These are phyloP conservation scores for Brienomyrus brachyistius DNA, from an alignment of 2,113 vertebrate species.

Conservation along the genomic window DNA sequence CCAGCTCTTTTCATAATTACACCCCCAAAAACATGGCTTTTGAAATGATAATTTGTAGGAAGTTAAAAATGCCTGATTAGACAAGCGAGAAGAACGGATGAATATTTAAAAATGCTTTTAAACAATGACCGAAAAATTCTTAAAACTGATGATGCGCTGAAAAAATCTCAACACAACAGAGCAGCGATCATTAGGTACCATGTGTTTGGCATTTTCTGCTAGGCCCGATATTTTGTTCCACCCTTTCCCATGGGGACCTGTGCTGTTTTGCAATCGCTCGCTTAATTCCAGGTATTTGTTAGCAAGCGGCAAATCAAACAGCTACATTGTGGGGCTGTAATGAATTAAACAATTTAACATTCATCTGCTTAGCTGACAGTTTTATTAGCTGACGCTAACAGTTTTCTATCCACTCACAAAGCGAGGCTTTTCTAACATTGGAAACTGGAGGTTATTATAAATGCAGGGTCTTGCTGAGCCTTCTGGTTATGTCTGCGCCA, in stretches of 20 bases:
- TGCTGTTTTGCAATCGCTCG: background rate
- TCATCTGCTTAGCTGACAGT: background rate
- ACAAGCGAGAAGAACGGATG: background rate
- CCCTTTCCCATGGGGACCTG: background rate
- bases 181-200: background rate
- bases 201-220: background rate
- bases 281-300: background rate
- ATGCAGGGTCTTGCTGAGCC: background rate
- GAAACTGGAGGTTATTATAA: background rate
- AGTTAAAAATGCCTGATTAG: background rate
- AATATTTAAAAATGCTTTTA: background rate
- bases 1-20: background rate
- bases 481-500: background rate
- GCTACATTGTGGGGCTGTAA: background rate
- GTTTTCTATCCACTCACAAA: background rate
- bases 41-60: background rate
- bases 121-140: background rate
- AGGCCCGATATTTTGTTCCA: background rate
- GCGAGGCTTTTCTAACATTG: background rate
- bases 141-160: background rate
- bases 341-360: conserved; percentile 9
- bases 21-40: background rate
- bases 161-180: background rate
- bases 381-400: conserved; percentile 4
- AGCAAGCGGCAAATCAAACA: background rate